Base-by-base conservation (phyloP, 2,113 vertebrate genomes). In the Rousettus leschenaultii region DNA sequence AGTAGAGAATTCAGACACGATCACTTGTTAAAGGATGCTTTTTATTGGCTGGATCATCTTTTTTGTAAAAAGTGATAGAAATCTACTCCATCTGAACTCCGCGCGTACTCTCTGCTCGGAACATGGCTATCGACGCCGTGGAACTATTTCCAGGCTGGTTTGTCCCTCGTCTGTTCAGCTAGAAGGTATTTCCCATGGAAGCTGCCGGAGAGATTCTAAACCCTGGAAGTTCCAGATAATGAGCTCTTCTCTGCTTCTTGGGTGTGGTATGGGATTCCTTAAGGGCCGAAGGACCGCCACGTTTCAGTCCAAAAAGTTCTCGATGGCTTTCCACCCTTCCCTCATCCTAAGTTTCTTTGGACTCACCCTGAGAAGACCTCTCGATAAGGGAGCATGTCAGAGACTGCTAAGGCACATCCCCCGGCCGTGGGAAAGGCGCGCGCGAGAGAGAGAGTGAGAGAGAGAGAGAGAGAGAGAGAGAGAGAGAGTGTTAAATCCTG, bases 21-120 rank as follows among this genome's bases (percentile, higher is more conserved):
- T 59, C 26, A 3, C 55, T 28, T 4, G 30, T 21, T n/a, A 71
- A 88, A 28, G 35, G 84, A 11, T 61, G 57, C 16, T 74, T 95
- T 79, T 84, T 73, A 93, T 38, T 71, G 95, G 74, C 24, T 77
- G 68, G 70, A 51, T 71, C 70, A 19, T 86, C 82, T 48, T 86
- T n/a, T 87, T 66, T 30, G 13, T 38, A 43, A 75, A 73, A 70
- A 53, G 55, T 33, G 73, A 85, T 94, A 79, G 78, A 96, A 93
- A 94, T 66, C 7, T 70, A 80, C 94, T 85, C 86, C 45, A 66
- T 51, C 93, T 87, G 95, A 97, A 97, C 59, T 95, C 91, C 14
- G 2, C 51, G 91, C 93, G 13, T 85, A 78, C 87, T 83, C 61
- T 91, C 35, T 74, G 9, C 59, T 92, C 14, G 95, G 95, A 96